Conservation (phyloP, 2,888 invertebrate genomes). For the Bembecia ichneumoniformis region DNA sequence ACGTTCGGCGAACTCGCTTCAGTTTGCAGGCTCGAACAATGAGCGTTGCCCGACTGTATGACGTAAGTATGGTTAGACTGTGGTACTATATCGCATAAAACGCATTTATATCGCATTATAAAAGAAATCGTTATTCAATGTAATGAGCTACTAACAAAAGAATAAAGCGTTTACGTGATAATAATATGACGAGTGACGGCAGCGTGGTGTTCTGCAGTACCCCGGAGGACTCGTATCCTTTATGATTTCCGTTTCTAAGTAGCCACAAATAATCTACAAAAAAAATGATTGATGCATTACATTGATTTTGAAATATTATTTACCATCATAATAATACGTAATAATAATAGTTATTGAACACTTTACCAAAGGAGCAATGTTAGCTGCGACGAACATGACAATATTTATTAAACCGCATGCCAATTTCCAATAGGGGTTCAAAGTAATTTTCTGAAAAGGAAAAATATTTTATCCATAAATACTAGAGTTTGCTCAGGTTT, state of each 20-base stretch:
- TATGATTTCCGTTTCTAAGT: conserved; percentile 34
- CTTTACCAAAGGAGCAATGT: conserved; percentile 51
- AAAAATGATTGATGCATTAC: conserved; percentile 3
- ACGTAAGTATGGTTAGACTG: too few species aligned
- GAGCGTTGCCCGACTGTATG: too few species aligned
- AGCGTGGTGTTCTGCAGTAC: conserved; percentile 41
- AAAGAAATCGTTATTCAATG: too few species aligned
- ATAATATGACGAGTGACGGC: conserved; percentile 57
- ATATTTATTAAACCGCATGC: conserved; percentile 51
- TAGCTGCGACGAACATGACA: conserved; percentile 44
- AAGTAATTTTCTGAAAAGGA: conserved; percentile 39
- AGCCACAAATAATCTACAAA: conserved; percentile 50
- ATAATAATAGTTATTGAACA: not conserved
- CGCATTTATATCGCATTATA: not conserved
- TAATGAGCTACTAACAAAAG: not conserved
- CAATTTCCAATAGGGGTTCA: conserved; percentile 50
- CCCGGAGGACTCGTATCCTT: conserved; percentile 35
- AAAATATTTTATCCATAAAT: too few species aligned
- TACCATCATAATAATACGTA: not conserved
- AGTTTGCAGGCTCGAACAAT: too few species aligned
- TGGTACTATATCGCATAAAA: too few species aligned
- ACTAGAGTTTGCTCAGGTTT: too few species aligned
- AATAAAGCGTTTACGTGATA: conserved; percentile 42
- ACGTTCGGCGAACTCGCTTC: too few species aligned
- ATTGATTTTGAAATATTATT: not conserved